These are phyloP conservation scores for Arrhopalites spinosus DNA, from an alignment of 2,888 invertebrate species.

Conservation along the genomic window DNA sequence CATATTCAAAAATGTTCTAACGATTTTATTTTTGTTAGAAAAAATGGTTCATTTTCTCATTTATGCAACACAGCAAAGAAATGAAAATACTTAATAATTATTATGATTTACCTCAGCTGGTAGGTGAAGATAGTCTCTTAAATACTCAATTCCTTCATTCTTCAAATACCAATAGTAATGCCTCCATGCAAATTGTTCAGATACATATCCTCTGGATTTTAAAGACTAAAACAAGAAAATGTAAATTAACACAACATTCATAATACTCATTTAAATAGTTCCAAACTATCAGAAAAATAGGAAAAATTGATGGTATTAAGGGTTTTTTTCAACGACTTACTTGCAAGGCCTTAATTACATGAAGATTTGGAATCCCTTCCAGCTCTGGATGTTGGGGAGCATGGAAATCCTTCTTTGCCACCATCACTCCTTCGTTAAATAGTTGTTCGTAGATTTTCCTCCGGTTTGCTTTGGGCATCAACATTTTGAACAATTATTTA, in stretches of 20 bases:
- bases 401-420: constrained; percentile 98
- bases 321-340: too few relatives aligned
- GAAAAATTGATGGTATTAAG: neutral
- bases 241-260: neutral
- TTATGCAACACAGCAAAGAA: too few relatives aligned
- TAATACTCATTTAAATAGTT: neutral
- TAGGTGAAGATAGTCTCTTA: constrained; percentile 92
- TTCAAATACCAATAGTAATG: constrained; percentile 99
- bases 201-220: constrained; percentile 96
- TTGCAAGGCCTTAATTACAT: constrained; percentile 98
- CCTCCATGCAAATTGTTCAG: constrained; percentile 99
- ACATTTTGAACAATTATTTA: constrained; percentile 69
- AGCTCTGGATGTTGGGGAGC: constrained; percentile 97
- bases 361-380: constrained; percentile 92
- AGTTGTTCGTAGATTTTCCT: constrained; percentile 96
- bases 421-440: constrained; percentile 99
- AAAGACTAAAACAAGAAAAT: constrained; percentile 68
- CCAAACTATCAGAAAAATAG: neutral
- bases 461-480: constrained; percentile 99
- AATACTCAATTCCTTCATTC: constrained; percentile 96
- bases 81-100: constrained; percentile 19
- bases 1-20: too few relatives aligned
- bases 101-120: constrained; percentile 87
- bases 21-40: too few relatives aligned
- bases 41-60: too few relatives aligned